phyloP scores from a whole-genome alignment of 2,797 vertebrate genomes.

The Kryptopterus vitreolus region DNA sequence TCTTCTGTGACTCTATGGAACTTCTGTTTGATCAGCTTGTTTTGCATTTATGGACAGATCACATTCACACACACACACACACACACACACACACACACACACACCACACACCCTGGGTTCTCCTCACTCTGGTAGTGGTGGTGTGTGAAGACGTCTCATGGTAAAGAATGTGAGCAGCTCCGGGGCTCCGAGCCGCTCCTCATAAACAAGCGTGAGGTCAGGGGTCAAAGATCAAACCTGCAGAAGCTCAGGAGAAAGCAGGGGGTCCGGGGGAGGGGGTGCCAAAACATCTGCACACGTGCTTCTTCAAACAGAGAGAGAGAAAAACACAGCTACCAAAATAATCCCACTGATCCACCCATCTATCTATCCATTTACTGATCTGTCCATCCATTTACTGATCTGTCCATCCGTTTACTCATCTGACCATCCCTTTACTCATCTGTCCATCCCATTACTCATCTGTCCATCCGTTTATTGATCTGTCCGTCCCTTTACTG shows the following conservation, averaged over 20 bases:
- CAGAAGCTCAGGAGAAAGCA: constrained; percentile 33
- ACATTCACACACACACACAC: neutral
- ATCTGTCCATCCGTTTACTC: neutral
- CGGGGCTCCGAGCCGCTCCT: constrained; percentile 24
- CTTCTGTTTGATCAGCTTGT: too few species aligned
- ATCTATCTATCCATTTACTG: neutral
- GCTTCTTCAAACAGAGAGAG: neutral
- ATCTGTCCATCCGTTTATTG: too few species aligned
- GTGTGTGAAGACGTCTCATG: too few species aligned
- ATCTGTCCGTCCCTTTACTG: too few species aligned
- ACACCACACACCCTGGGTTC: neutral
- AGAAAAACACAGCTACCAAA: constrained; percentile 35
- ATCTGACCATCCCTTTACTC: neutral
- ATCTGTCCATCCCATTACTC: neutral
- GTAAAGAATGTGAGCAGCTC: constrained; percentile 10
- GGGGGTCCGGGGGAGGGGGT: constrained; percentile 22
- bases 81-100: too few species aligned
- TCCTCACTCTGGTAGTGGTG: too few species aligned
- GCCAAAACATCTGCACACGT: constrained; percentile 6
- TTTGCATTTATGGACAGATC: too few species aligned
- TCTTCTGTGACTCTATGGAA: too few species aligned
- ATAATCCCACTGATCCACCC: neutral
- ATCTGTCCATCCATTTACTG: neutral
- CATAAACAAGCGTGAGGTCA: constrained; percentile 17
- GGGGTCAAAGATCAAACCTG: constrained; percentile 34